These are phyloP conservation scores for Petrocephalus zakoni DNA, from an alignment of 2,113 vertebrate genomes.

Conservation along the genomic window DNA sequence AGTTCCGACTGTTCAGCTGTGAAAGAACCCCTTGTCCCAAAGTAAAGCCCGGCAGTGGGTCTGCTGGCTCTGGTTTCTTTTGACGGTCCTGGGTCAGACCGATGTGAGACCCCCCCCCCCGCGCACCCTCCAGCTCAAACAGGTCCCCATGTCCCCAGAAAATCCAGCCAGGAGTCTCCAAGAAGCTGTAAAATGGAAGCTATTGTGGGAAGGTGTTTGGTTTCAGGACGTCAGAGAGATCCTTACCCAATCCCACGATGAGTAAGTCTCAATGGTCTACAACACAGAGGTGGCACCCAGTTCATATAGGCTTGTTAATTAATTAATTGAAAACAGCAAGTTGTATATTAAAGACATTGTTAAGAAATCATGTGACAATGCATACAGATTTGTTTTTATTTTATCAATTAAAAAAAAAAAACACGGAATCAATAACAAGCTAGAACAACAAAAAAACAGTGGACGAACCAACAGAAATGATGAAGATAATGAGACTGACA, in stretches of 20 bases:
- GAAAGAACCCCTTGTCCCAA: conserved; percentile 57
- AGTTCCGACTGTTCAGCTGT: conserved; percentile 58
- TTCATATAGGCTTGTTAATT: background rate
- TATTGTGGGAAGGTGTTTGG: conserved; percentile 14
- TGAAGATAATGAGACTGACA: conserved; percentile 34
- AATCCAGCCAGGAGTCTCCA: conserved; percentile 38
- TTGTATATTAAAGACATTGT: background rate
- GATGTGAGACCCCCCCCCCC: conserved; percentile 19
- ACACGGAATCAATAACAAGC: conserved; percentile 42
- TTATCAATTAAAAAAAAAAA: conserved; percentile 46
- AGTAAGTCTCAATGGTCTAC: background rate
- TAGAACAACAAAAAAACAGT: conserved; percentile 30
- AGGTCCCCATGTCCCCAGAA: conserved; percentile 34
- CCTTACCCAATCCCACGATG: background rate
- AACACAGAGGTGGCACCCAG: background rate
- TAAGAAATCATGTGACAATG: conserved; percentile 18
- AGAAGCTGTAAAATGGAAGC: conserved; percentile 55
- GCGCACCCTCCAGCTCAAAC: conserved; percentile 6
- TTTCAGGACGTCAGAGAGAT: background rate
- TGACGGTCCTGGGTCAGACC: conserved; percentile 46
- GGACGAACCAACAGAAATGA: conserved; percentile 14
- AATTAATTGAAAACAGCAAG: background rate
- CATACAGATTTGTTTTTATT: conserved; percentile 62
- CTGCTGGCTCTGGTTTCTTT: conserved; percentile 47
- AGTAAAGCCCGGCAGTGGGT: conserved; percentile 45